Conservation (phyloP, 2,113 vertebrate species). For the Archocentrus centrarchus region DNA sequence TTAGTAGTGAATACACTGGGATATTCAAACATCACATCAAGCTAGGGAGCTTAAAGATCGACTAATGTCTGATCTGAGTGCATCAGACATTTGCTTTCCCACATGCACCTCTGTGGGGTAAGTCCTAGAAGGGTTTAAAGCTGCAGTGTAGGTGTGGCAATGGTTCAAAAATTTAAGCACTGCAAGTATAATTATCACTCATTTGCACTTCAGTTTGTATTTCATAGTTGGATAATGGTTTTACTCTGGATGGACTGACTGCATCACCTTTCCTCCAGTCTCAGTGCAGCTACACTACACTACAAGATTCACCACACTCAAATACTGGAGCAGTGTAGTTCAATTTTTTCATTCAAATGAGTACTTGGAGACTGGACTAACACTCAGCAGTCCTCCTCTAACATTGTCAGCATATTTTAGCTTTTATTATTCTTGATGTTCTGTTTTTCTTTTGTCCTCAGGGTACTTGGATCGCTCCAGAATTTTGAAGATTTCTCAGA, state of each 20-base stretch:
- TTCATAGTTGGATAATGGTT: background rate
- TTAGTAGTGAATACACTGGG: too few species aligned
- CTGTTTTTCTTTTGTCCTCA: slow-evolving; percentile 63
- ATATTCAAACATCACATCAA: too few species aligned
- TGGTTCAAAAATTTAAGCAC: background rate
- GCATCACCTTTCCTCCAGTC: background rate
- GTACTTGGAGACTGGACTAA: background rate
- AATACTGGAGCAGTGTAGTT: background rate
- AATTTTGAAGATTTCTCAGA: slow-evolving; percentile 94
- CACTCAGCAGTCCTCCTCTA: background rate
- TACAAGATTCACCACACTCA: background rate
- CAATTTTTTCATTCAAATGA: background rate
- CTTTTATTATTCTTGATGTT: background rate
- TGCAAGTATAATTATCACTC: background rate
- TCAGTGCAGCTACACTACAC: background rate
- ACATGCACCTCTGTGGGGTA: too few species aligned
- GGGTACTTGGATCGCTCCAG: slow-evolving; percentile 95
- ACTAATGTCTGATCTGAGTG: too few species aligned
- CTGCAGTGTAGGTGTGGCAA: background rate
- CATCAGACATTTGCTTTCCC: too few species aligned
- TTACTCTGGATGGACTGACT: background rate
- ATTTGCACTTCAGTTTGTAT: background rate
- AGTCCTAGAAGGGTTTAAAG: background rate
- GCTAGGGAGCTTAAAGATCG: too few species aligned
- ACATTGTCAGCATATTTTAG: background rate